Percentiles rank a stretch among this genome's conserved stretches.
Conservation (phyloP, 2,888 invertebrate genomes). For the Agriotes lineatus region DNA sequence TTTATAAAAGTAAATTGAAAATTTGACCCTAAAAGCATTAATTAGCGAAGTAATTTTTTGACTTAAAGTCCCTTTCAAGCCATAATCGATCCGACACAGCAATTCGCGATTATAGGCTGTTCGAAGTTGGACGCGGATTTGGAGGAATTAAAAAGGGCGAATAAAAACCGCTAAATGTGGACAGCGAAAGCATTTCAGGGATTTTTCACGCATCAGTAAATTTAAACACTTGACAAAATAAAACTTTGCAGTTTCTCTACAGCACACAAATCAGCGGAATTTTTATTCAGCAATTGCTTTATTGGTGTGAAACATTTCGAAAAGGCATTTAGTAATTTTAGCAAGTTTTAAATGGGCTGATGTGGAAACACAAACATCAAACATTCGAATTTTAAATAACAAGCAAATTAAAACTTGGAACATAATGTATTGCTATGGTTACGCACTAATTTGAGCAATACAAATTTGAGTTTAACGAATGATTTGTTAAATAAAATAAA, state of each 20-base stretch:
- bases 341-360: too few species aligned
- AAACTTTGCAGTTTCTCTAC: neutral
- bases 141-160: slow-evolving; percentile 14
- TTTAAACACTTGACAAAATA: slow-evolving; percentile 15
- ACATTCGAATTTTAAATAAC: too few species aligned
- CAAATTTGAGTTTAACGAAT: too few species aligned
- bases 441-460: too few species aligned
- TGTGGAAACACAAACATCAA: too few species aligned
- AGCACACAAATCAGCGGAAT: too few species aligned
- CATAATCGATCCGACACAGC: slow-evolving; percentile 22
- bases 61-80: slow-evolving; percentile 19
- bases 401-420: too few species aligned
- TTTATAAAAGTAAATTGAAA: slow-evolving; percentile 31
- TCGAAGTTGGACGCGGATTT: slow-evolving; percentile 13
- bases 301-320: too few species aligned
- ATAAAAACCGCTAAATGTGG: slow-evolving; percentile 14
- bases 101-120: slow-evolving; percentile 24
- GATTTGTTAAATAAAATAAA: too few species aligned
- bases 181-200: slow-evolving; percentile 19
- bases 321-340: too few species aligned
- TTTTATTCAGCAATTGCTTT: too few species aligned
- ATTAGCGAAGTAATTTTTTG: slow-evolving; percentile 32
- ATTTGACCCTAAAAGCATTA: slow-evolving; percentile 33
- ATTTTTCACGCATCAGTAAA: slow-evolving; percentile 8
- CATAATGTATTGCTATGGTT: too few species aligned